phyloP scores from a whole-genome alignment of 2,113 vertebrate species.

The Platanista minor region DNA sequence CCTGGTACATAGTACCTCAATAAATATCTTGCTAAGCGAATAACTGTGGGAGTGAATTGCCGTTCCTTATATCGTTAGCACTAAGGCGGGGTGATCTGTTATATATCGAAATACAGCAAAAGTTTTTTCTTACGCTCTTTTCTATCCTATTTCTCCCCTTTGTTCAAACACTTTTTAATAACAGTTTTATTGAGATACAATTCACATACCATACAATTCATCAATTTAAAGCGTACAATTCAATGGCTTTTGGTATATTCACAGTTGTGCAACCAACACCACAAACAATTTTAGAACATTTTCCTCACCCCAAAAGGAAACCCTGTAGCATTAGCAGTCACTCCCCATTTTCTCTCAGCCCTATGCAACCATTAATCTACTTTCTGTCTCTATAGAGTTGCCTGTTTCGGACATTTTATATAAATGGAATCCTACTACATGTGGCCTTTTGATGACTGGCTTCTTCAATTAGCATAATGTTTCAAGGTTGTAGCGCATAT shows the following conservation, averaged over 20 bases:
- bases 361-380: not conserved
- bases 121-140: not conserved
- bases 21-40: not conserved
- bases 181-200: not conserved
- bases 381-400: not conserved
- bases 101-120: not conserved
- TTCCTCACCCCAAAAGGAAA: conserved; percentile 3
- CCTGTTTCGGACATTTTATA: not conserved
- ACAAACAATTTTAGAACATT: conserved; percentile 18
- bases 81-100: not conserved
- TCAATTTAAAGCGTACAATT: not conserved
- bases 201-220: not conserved
- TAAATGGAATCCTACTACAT: not conserved
- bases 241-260: not conserved
- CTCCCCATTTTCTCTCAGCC: not conserved
- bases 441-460: not conserved
- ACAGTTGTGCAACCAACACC: not conserved
- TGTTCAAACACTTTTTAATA: not conserved
- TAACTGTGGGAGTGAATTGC: not conserved
- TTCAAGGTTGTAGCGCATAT: too few relatives aligned
- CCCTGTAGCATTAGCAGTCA: not conserved
- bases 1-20: not conserved
- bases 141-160: not conserved
- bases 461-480: not conserved
- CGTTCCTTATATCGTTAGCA: not conserved